Conservation (phyloP, 2,797 vertebrate genomes). For the Notamacropus eugenii region DNA sequence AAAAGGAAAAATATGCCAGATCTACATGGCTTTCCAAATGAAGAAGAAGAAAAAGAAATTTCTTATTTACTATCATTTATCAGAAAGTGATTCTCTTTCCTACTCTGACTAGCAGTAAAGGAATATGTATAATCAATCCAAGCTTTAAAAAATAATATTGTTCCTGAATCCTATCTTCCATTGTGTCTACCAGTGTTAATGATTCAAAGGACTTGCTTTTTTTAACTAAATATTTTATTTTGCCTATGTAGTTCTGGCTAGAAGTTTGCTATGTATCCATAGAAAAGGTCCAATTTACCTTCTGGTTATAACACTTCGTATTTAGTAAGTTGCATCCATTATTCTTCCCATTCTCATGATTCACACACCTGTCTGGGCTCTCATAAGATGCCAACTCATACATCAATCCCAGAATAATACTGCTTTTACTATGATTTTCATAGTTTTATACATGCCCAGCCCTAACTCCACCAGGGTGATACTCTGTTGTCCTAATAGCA, state of each 20-base stretch:
- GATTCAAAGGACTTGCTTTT: background rate
- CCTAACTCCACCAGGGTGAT: background rate
- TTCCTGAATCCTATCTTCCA: background rate
- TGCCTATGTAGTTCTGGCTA: background rate
- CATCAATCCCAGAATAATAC: background rate
- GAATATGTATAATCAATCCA: background rate
- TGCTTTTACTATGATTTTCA: background rate
- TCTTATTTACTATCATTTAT: background rate
- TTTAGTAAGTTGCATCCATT: background rate
- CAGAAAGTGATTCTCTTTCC: background rate
- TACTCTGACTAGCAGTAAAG: background rate
- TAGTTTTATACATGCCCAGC: background rate
- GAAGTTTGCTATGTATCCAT: background rate
- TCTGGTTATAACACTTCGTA: background rate
- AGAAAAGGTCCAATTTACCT: background rate
- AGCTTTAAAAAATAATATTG: background rate
- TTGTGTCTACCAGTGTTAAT: background rate
- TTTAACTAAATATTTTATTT: background rate
- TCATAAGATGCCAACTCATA: background rate
- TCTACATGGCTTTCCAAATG: background rate
- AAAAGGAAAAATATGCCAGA: background rate
- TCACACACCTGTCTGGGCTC: background rate
- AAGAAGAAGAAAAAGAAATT: background rate
- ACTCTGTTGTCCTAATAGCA: background rate
- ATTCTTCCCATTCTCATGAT: background rate